Conservation (phyloP, 2,797 vertebrate species). For the Diceros bicornis region DNA sequence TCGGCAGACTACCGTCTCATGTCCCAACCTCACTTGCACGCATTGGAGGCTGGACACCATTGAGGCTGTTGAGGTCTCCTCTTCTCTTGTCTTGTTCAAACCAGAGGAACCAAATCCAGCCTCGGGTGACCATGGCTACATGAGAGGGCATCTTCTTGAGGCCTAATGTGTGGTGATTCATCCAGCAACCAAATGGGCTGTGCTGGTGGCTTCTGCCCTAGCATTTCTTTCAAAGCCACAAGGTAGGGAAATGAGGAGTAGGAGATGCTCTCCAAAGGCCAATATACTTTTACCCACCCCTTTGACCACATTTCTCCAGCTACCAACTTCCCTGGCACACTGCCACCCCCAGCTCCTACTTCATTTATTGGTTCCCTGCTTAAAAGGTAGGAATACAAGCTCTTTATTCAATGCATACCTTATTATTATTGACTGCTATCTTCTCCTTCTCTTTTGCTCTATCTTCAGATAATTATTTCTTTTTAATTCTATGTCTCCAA, state of each 20-base stretch:
- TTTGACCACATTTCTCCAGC: background rate
- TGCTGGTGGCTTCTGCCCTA: background rate
- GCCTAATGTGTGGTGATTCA: background rate
- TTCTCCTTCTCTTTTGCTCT: background rate
- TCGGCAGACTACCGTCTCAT: background rate
- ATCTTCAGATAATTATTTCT: background rate
- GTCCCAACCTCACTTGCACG: background rate
- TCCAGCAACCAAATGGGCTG: background rate
- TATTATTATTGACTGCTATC: background rate
- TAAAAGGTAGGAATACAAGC: background rate
- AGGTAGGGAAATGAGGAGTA: background rate
- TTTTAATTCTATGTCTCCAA: background rate
- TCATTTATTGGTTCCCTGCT: background rate
- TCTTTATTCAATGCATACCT: background rate
- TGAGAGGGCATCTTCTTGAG: background rate
- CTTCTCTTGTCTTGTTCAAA: background rate
- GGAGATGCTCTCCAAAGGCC: background rate
- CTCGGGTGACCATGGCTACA: background rate
- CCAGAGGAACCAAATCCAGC: background rate
- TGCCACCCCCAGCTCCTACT: background rate
- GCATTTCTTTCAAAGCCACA: slow-evolving; percentile 31
- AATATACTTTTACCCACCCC: background rate
- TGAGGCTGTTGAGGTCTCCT: background rate
- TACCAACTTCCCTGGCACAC: background rate
- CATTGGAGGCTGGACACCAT: background rate